These are phyloP conservation scores for Amyelois transitella DNA, from an alignment of 1,140 invertebrate genomes.

Conservation along the genomic window DNA sequence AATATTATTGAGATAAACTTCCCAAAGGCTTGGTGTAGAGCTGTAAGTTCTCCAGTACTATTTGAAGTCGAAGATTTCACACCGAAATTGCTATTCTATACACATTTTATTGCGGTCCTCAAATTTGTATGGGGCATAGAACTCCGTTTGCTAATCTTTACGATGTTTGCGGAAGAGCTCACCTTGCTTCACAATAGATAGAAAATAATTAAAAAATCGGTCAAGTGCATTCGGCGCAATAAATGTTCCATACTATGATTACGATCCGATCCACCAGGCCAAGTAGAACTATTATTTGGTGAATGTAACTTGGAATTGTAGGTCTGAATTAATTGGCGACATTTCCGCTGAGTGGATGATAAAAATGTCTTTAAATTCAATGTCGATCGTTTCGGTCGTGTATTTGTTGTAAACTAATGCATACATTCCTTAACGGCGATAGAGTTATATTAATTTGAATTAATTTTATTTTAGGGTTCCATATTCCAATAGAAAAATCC, in stretches of 20 bases:
- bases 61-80: too few species aligned
- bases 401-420: background rate
- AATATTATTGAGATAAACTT: too few species aligned
- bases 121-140: too few species aligned
- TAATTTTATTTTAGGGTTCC: too few species aligned
- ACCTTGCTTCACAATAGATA: background rate
- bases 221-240: background rate
- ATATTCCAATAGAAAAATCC: too few species aligned
- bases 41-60: too few species aligned
- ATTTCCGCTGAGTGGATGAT: background rate
- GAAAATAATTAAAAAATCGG: background rate
- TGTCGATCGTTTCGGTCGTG: background rate
- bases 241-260: background rate
- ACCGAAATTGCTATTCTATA: too few species aligned
- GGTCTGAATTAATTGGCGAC: background rate
- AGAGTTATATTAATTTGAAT: too few species aligned
- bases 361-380: background rate
- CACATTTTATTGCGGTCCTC: too few species aligned
- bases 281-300: constrained; percentile 8
- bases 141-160: too few species aligned
- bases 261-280: constrained; percentile 3
- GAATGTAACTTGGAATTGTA: constrained; percentile 10
- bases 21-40: too few species aligned
- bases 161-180: background rate
- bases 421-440: too few species aligned